Base-by-base conservation (phyloP, 2,113 vertebrate genomes). In the Anoura caudifer region DNA sequence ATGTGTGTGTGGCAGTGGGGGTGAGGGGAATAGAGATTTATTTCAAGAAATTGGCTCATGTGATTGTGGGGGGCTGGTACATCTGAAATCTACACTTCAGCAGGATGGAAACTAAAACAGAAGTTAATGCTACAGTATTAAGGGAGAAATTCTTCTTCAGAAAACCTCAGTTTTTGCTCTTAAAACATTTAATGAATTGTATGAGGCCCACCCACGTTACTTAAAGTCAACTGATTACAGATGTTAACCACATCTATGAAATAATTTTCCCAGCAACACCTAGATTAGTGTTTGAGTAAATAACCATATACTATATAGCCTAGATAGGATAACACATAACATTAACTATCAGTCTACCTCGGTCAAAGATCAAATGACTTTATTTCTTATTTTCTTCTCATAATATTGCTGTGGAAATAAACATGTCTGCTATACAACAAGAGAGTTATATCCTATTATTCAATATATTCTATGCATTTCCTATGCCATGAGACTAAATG, bases 341-440 rank as follows among this genome's bases (percentile, higher is more conserved):
- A 79, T 76, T 50, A 79, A 83, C 36, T 24, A 72, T 54, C 26
- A 88, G 47, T 59, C 13, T 81, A 22, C 43, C 15, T 87, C 90
- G 82, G 67, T 17, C n/a, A 86, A 77, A 86, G 24, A 86, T 45
- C 22, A 67, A 61, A 36, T 86, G 41, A 6, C 26, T 15, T 50
- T 67, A 41, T 56, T 87, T 90, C 50, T 54, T 45, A 47, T 81
- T 52, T 76, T 76, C 33, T 76, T 69, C 54, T 75, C 82, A 54
- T 70, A 87, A 61, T 45, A 81, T 82, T 93, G 14, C 61, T 54
- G 36, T 90, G 9, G 6, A 90, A 70, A 70, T 82, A 54, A 87
- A 45, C 12, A 63, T 19, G 5, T 77, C 45, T 84, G 22, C 84
- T 65, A 10, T 76, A 20, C 24, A 31, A 7, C 36, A 26, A 38